Percentiles rank a stretch among this genome's conserved stretches.
phyloP scores from a whole-genome alignment of 2,888 invertebrate species.

The Athalia circularis region DNA sequence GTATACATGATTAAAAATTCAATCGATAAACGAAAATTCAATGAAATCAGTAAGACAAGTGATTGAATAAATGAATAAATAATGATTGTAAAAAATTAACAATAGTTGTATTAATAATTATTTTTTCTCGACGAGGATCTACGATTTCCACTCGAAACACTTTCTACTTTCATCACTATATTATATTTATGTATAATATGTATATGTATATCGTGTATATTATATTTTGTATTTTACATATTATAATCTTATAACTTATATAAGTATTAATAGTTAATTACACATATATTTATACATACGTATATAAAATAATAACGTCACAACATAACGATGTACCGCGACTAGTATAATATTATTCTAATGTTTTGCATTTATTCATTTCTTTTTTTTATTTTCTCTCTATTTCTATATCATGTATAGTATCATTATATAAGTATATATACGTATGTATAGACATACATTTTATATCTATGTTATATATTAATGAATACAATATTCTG shows the following conservation, averaged over 20 bases:
- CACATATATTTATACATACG: no score
- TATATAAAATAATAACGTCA: not conserved
- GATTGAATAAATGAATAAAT: not conserved
- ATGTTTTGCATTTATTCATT: conserved; percentile 1
- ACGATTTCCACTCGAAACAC: conserved; percentile 27
- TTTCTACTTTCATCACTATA: conserved; percentile 45
- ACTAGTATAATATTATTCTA: conserved; percentile 48
- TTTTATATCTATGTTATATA: conserved; percentile 47
- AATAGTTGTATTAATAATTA: conserved; percentile 25
- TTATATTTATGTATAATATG: conserved; percentile 59
- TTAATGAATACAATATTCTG: conserved; percentile 72
- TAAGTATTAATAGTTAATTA: not conserved
- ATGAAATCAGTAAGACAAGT: not conserved
- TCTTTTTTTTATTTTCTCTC: conserved; percentile 47
- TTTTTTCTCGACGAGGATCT: conserved; percentile 36
- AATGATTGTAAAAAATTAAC: not conserved
- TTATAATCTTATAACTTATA: conserved; percentile 44
- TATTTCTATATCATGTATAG: conserved; percentile 54
- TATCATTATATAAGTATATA: conserved; percentile 55
- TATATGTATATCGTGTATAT: conserved; percentile 9
- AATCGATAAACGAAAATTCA: not conserved
- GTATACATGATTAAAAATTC: not conserved
- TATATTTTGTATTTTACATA: conserved; percentile 44
- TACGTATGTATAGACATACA: conserved; percentile 54
- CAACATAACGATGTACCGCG: no score